These are phyloP conservation scores for Holacanthus passer DNA, from an alignment of 2,113 vertebrate genomes.

Conservation along the genomic window DNA sequence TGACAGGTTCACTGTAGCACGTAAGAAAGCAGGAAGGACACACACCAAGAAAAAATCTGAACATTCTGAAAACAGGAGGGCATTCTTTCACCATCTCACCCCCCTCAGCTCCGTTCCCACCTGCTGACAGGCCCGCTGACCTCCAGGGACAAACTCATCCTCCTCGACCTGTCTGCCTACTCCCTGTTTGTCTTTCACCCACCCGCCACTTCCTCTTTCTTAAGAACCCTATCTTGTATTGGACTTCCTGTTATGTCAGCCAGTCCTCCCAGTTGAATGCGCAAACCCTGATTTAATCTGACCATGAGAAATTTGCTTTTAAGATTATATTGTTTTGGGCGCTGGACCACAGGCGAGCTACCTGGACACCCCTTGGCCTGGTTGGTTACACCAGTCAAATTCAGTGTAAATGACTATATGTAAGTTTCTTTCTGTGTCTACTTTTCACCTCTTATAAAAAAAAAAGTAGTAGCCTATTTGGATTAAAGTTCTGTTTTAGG, in stretches of 20 bases:
- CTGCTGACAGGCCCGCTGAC: conserved; percentile 11
- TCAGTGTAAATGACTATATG: not conserved
- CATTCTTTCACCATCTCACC: not conserved
- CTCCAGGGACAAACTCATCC: not conserved
- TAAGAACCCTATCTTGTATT: not conserved
- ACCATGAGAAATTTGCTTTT: not conserved
- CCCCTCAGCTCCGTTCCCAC: not conserved
- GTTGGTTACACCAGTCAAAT: not conserved
- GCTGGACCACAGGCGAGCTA: too few relatives aligned
- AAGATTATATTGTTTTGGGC: too few relatives aligned
- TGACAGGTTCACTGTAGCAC: conserved; percentile 37
- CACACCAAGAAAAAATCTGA: not conserved
- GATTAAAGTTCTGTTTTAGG: conserved; percentile 8
- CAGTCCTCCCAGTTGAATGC: not conserved
- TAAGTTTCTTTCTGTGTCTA: not conserved
- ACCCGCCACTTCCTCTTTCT: not conserved
- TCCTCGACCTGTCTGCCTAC: not conserved
- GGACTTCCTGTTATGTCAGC: not conserved
- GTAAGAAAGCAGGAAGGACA: not conserved
- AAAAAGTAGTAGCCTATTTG: not conserved
- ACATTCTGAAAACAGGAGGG: too few relatives aligned
- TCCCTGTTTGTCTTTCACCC: not conserved
- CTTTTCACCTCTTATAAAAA: not conserved
- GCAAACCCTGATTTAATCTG: conserved; percentile 12
- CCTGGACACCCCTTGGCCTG: too few relatives aligned